Evolutionary conservation across 2,888 invertebrate species (phyloP), one percentile per base, ranked within the genome.

Genomic region (Iphiclides podalirius): DNA sequence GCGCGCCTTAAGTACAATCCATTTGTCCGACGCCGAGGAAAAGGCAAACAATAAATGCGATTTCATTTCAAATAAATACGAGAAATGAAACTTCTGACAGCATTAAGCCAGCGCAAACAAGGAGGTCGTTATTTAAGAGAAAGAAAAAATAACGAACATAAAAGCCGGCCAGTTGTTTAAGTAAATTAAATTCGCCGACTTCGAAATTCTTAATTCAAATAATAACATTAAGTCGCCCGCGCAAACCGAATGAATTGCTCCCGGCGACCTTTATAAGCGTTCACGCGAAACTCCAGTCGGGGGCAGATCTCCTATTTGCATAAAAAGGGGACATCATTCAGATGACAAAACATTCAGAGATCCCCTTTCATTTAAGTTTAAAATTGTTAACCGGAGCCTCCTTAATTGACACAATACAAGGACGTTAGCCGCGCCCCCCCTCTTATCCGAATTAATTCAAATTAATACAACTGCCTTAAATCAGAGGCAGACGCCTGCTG

Each of bases 341-440:
- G 72, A 79, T 73, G 76, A 81, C 83, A 78, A 83, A 84, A 82
- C 80, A 83, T 79, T 76, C 61, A 66, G 63, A 67, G 72, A 74
- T 74, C 75, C 76, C 73, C 77, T 82, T 80, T 79, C 80, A 82
- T 84, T 86, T 74, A 79, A 84, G 80, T 84, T 83, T 77, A 73
- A 72, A 81, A 82, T 80, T 79, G 82, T 83, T 77, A 73, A 75
- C 71, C 64, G 54, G 63, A 57, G 50, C 64, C 64, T 71, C 61
- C 72, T 77, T 80, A 82, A 82, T 84, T 81, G 84, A 75, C 73
- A 72, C 69, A 67, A 69, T 67, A 69, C 67, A 69, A 63, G 64
- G 64, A 52, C 53, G 56, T 46, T 33, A 55, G 33, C 53, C 48
- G 46, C 53, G 47, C 37, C 52, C 47, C 46, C 58, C 58, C 59